A percentile compares a stretch with the other conserved stretches of the same genome.
phyloP scores from a whole-genome alignment of 1,140 invertebrate species.

The Drosophila miranda region DNA sequence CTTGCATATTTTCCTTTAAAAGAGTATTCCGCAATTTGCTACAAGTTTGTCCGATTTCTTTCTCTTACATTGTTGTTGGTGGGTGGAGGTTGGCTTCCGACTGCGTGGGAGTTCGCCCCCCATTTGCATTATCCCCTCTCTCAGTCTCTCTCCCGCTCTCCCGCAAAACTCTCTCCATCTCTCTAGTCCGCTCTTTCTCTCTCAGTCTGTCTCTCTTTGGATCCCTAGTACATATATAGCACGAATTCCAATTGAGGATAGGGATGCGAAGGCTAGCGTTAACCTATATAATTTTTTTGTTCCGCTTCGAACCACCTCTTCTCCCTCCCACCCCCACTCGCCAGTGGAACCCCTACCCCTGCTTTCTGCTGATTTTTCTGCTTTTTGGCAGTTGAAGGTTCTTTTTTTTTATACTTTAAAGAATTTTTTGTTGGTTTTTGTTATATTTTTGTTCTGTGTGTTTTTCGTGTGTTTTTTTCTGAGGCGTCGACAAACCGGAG shows the following conservation, averaged over 20 bases:
- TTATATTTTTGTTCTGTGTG: slow-evolving; percentile 15
- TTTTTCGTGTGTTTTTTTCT: background rate
- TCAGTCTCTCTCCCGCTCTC: slow-evolving; percentile 11
- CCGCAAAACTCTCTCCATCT: background rate
- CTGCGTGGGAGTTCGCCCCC: slow-evolving; percentile 40
- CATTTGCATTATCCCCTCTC: slow-evolving; percentile 61
- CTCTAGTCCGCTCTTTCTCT: slow-evolving; percentile 8
- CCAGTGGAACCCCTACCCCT: slow-evolving; percentile 6
- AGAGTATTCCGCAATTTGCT: no score
- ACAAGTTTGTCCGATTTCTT: slow-evolving; percentile 22
- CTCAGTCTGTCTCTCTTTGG: slow-evolving; percentile 24
- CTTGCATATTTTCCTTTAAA: background rate
- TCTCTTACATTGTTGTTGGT: slow-evolving; percentile 43
- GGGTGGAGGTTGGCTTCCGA: slow-evolving; percentile 18
- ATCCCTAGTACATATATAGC: slow-evolving; percentile 38
- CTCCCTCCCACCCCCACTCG: slow-evolving; percentile 19
- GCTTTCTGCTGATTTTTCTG: slow-evolving; percentile 12
- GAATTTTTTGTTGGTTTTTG: slow-evolving; percentile 21
- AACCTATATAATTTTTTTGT: slow-evolving; percentile 76
- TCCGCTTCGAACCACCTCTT: slow-evolving; percentile 29
- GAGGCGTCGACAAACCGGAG: no score
- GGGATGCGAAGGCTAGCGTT: slow-evolving; percentile 61
- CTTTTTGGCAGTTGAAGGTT: slow-evolving; percentile 70
- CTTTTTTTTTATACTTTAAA: slow-evolving; percentile 64
- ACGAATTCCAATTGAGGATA: slow-evolving; percentile 40